Evolutionary conservation across 2,113 vertebrate genomes (phyloP).

Genomic region (Vimba vimba): DNA sequence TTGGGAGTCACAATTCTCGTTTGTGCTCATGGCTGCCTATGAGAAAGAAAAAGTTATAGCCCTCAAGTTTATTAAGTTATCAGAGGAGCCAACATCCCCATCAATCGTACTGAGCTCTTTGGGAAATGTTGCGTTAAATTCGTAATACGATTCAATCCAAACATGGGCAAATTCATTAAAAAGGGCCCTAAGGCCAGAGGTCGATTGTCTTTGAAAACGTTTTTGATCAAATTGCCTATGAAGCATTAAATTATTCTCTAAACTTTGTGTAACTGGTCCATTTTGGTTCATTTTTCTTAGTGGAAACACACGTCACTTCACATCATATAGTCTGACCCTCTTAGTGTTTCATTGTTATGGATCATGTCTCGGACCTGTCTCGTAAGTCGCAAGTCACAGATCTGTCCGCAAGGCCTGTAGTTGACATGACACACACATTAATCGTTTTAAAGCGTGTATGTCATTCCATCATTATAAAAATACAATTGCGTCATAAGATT

Average conservation of each 20-base stretch:
- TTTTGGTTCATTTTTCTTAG: background rate
- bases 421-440: conserved; percentile 54
- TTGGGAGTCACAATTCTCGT: conserved; percentile 68
- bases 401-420: conserved; percentile 45
- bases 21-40: conserved; percentile 66
- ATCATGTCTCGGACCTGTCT: conserved; percentile 29
- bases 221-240: conserved; percentile 67
- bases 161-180: conserved; percentile 66
- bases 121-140: conserved; percentile 48
- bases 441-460: conserved; percentile 54
- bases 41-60: conserved; percentile 71
- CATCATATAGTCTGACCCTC: conserved; percentile 8
- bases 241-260: background rate
- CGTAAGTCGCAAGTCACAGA: conserved; percentile 16
- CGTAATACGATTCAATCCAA: conserved; percentile 58
- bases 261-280: conserved; percentile 2
- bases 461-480: conserved; percentile 48
- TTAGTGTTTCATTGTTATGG: conserved; percentile 55
- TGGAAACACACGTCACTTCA: background rate
- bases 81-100: conserved; percentile 67
- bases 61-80: conserved; percentile 75
- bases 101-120: conserved; percentile 70
- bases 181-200: conserved; percentile 68
- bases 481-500: conserved; percentile 46
- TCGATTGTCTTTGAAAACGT: conserved; percentile 67